Conservation (phyloP, 2,797 vertebrate genomes). For the Chelon auratus region DNA sequence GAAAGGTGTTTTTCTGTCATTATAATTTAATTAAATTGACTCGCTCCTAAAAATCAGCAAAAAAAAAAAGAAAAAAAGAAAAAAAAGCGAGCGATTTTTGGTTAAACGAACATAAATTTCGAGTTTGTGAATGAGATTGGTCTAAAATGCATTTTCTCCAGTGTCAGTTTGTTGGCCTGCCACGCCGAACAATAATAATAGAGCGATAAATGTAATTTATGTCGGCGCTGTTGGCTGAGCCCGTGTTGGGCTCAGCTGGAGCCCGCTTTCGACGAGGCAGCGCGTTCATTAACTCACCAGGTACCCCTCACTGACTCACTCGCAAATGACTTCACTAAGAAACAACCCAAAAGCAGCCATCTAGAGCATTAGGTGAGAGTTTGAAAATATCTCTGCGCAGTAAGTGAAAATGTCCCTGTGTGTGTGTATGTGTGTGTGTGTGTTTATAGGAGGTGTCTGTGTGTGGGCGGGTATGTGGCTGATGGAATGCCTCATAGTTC, state of each 20-base stretch:
- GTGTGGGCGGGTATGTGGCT: slow-evolving; percentile 64
- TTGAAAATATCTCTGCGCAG: slow-evolving; percentile 60
- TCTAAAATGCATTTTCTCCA: slow-evolving; percentile 38
- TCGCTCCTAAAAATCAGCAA: background rate
- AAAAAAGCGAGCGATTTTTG: background rate
- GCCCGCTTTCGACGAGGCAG: slow-evolving; percentile 64
- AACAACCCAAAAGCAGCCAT: slow-evolving; percentile 60
- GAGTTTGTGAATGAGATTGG: slow-evolving; percentile 37
- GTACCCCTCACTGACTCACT: slow-evolving; percentile 51
- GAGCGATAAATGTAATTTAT: slow-evolving; percentile 77
- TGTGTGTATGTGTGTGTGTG: slow-evolving; percentile 54
- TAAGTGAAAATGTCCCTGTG: slow-evolving; percentile 63
- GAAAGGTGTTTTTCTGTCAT: slow-evolving; percentile 42
- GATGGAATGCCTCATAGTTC: slow-evolving; percentile 76
- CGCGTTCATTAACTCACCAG: slow-evolving; percentile 76
- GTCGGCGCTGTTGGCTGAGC: slow-evolving; percentile 67
- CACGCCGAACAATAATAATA: slow-evolving; percentile 69
- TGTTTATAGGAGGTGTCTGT: slow-evolving; percentile 75
- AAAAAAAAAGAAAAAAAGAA: slow-evolving; percentile 18
- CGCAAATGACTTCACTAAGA: slow-evolving; percentile 59
- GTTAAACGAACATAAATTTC: slow-evolving; percentile 5
- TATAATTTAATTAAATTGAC: slow-evolving; percentile 38
- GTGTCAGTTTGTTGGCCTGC: slow-evolving; percentile 66
- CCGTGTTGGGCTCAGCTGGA: slow-evolving; percentile 75
- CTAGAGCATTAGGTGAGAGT: slow-evolving; percentile 62